Evolutionary conservation across 2,888 invertebrate species (phyloP).

Genomic region (Limulus polyphemus): DNA sequence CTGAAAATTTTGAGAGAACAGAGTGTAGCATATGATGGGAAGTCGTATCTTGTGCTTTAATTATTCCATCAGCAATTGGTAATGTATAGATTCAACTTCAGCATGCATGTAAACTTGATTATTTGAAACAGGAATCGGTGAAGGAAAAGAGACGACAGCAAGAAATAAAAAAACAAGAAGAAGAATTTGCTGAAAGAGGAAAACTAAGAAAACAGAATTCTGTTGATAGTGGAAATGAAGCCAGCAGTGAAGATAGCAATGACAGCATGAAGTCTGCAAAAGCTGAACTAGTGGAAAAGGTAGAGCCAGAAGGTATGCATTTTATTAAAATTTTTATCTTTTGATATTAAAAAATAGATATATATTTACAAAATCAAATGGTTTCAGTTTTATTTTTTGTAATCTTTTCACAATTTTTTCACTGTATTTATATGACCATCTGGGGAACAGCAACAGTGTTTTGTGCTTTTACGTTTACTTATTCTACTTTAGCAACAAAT

Average conservation of each 20-base stretch:
- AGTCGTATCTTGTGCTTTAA: too few relatives aligned
- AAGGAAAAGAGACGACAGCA: constrained; percentile 61
- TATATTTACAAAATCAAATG: not conserved
- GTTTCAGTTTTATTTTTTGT: too few relatives aligned
- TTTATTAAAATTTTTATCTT: not conserved
- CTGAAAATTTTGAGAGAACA: too few relatives aligned
- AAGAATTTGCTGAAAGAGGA: constrained; percentile 27
- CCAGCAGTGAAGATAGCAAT: constrained; percentile 85
- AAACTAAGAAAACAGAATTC: constrained; percentile 46
- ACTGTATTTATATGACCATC: too few relatives aligned
- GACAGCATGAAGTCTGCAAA: constrained; percentile 46
- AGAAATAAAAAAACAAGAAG: constrained; percentile 29
- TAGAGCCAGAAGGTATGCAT: not conserved
- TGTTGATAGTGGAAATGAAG: constrained; percentile 80
- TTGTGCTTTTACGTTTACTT: too few relatives aligned
- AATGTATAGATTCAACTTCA: not conserved
- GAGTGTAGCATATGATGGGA: too few relatives aligned
- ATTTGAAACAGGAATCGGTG: constrained; percentile 55
- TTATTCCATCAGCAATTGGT: not conserved
- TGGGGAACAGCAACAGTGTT: too few relatives aligned
- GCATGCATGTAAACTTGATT: not conserved
- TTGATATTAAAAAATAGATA: not conserved
- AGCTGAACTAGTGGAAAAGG: not conserved
- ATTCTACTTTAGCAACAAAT: too few relatives aligned
- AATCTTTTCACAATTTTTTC: too few relatives aligned